Evolutionary conservation across 2,797 vertebrate species (phyloP).

Genomic region (Brachyrhaphis roseni): DNA sequence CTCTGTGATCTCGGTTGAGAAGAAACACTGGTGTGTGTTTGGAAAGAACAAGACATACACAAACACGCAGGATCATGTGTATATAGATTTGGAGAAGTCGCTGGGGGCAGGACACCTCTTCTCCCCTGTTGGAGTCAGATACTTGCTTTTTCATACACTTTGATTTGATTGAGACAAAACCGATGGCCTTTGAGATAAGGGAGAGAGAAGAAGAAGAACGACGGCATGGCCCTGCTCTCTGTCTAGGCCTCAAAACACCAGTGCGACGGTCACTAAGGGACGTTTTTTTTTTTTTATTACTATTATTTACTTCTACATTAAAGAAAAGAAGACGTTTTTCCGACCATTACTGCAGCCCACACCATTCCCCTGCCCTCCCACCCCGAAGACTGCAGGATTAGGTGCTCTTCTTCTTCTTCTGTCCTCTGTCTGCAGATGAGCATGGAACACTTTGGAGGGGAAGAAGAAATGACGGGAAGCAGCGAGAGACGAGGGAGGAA

Average conservation of each 20-base stretch:
- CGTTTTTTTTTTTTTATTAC: slow-evolving; percentile 16
- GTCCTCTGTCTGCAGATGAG: slow-evolving; percentile 50
- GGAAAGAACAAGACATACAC: slow-evolving; percentile 26
- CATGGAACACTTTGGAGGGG: slow-evolving; percentile 60
- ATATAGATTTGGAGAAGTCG: slow-evolving; percentile 73
- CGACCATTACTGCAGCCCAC: slow-evolving; percentile 26
- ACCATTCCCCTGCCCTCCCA: slow-evolving; percentile 8
- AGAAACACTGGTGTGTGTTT: slow-evolving; percentile 44
- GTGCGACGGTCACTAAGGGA: slow-evolving; percentile 57
- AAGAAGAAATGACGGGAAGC: slow-evolving; percentile 47
- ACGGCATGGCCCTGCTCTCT: slow-evolving; percentile 28
- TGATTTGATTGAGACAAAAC: slow-evolving; percentile 65
- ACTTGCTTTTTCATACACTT: slow-evolving; percentile 56
- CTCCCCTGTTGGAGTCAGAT: slow-evolving; percentile 57
- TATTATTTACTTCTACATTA: slow-evolving; percentile 52
- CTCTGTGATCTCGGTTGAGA: slow-evolving; percentile 49
- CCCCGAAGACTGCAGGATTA: slow-evolving; percentile 72
- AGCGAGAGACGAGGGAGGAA: slow-evolving; percentile 56
- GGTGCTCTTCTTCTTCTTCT: slow-evolving; percentile 67
- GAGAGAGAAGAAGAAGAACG: slow-evolving; percentile 32
- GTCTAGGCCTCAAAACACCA: slow-evolving; percentile 55
- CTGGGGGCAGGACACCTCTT: slow-evolving; percentile 52
- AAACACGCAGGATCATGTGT: slow-evolving; percentile 69
- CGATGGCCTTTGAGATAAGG: slow-evolving; percentile 61
- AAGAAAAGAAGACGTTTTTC: slow-evolving; percentile 45